Percentiles rank a stretch among this genome's conserved stretches.
These are phyloP conservation scores for Lota lota DNA, from an alignment of 2,113 vertebrate genomes.

Conservation along the genomic window DNA sequence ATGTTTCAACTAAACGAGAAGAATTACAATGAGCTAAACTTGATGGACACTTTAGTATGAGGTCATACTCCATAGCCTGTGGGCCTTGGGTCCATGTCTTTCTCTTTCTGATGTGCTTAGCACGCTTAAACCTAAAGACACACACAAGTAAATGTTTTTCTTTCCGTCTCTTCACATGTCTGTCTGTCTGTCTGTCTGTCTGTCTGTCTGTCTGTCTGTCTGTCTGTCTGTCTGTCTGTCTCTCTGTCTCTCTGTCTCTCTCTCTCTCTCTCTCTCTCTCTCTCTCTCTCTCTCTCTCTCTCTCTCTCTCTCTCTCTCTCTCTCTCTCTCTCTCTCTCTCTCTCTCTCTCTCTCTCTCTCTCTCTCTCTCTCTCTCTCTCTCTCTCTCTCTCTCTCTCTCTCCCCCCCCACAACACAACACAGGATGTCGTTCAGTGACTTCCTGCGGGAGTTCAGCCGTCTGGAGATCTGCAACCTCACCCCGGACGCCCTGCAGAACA, in stretches of 20 bases:
- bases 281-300: too few species aligned
- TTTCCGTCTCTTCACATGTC: too few species aligned
- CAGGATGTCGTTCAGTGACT: constrained; percentile 94
- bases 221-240: too few species aligned
- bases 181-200: neutral
- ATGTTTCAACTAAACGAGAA: too few species aligned
- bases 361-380: neutral
- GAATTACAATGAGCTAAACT: too few species aligned
- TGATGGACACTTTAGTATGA: too few species aligned
- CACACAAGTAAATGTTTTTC: neutral
- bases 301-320: neutral
- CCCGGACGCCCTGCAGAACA: constrained; percentile 80
- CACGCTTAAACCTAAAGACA: neutral
- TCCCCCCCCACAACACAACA: neutral
- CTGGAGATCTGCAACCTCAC: constrained; percentile 97
- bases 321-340: neutral
- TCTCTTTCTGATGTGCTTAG: too few species aligned
- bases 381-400: neutral
- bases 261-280: neutral
- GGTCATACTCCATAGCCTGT: too few species aligned
- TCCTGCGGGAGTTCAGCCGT: constrained; percentile 83
- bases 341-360: neutral
- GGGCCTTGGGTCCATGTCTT: too few species aligned
- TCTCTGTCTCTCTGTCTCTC: too few species aligned
- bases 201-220: too few species aligned